phyloP scores from a whole-genome alignment of 64 coral and sea anemone species.

The Montipora foliosa region DNA sequence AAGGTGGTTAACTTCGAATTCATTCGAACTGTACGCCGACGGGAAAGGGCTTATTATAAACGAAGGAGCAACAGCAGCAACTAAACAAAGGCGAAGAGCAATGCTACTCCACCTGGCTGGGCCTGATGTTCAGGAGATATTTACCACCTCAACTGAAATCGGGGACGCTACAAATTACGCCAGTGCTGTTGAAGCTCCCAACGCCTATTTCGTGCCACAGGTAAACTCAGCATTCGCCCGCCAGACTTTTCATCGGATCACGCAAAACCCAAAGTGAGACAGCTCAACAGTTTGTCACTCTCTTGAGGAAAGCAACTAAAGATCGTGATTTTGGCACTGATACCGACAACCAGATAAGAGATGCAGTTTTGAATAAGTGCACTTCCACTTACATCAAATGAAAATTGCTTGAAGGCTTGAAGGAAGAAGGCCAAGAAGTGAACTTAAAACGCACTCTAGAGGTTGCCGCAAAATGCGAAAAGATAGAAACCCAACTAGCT shows the following conservation, averaged over 20 bases:
- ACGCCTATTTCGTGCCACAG: conserved; percentile 32
- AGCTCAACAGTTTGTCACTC: conserved; percentile 51
- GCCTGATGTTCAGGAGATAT: conserved; percentile 48
- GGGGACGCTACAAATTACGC: too few species aligned
- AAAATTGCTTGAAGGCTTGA: too few species aligned
- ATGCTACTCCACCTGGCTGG: neutral
- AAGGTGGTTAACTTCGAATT: neutral
- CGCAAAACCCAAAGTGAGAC: neutral
- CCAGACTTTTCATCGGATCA: conserved; percentile 4
- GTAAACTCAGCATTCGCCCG: conserved; percentile 17
- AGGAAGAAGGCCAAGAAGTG: too few species aligned
- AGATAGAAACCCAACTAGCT: conserved; percentile 6
- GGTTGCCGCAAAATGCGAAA: conserved; percentile 64
- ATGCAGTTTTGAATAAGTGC: conserved; percentile 36
- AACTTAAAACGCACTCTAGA: conserved; percentile 27
- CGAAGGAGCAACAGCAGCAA: too few species aligned
- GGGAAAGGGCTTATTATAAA: too few species aligned
- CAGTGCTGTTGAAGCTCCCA: conserved; percentile 30
- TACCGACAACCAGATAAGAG: conserved; percentile 45
- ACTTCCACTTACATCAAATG: neutral
- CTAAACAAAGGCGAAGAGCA: too few species aligned
- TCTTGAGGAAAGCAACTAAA: conserved; percentile 17
- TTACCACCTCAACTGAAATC: conserved; percentile 11
- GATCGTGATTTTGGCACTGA: conserved; percentile 60
- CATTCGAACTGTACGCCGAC: neutral